Base-by-base conservation (phyloP, 2,888 invertebrate species). In the Mimachlamys varia region DNA sequence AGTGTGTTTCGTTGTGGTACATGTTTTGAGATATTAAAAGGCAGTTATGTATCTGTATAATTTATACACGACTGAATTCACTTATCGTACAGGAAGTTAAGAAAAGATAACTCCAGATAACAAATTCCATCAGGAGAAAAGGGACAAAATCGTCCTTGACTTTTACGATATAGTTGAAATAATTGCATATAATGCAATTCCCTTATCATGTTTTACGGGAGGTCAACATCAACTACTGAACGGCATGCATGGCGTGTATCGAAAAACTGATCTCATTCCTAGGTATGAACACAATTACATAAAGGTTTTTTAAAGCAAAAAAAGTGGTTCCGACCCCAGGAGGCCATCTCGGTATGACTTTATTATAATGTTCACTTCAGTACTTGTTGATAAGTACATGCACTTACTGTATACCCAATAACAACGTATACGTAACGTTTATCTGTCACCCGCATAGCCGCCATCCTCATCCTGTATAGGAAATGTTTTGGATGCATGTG, bases 51-150 rank as follows among this genome's bases (percentile, higher is more conserved):
- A 76, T 15, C 76, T 13, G 76, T 76, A 76, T 76, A 76, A 76
- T 76, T 76, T 33, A 76, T 76, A 76, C 76, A 76, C 76, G 76
- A 12, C 33, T 76, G 76, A 76, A 76, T 76, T 76, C 76, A 76
- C 76, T 76, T 76, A 76, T 76, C 76, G 7, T 15, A 76, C 76
- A 76, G 76, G 76, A 76, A 76, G 76, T 76, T 19, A 76, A 22
- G 76, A 7, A 22, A 22, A 76, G 76, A 76, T 76, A 76, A 76
- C 76, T 76, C 33, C 33, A 33, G 76, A 76, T 76, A 76, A 33
- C 27, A 27, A 76, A 76, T 76, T 33, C 27, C 33, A 76, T 33
- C 76, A 76, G 27, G 27, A n/a, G 22, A 33, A 76, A 76, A 33
- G 4, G 76, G 33, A 27, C 27, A 76, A 76, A 76, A 76, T 33